Percentiles rank a stretch among this genome's conserved stretches.
These are phyloP conservation scores for Melipona bicolor DNA, from an alignment of 2,888 invertebrate genomes.

Conservation along the genomic window DNA sequence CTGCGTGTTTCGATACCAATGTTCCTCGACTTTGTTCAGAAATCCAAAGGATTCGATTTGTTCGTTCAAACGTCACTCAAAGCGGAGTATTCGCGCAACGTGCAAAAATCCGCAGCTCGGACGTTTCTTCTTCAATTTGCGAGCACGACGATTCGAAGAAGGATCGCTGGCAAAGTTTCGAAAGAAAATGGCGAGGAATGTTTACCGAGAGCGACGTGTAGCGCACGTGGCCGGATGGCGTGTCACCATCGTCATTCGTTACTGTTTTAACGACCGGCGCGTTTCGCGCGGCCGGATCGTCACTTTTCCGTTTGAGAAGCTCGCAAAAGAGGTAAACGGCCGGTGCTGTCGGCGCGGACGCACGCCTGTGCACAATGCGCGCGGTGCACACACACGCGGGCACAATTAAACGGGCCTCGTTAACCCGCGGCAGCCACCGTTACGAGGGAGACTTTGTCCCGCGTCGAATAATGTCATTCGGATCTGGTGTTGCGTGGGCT, in stretches of 20 bases:
- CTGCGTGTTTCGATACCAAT: no score
- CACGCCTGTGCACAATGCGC: not conserved
- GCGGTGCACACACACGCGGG: not conserved
- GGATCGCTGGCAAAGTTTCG: constrained; percentile 8
- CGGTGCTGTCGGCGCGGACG: constrained; percentile 8
- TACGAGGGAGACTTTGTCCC: constrained; percentile 34
- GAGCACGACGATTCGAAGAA: no score
- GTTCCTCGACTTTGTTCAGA: no score
- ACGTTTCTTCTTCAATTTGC: no score
- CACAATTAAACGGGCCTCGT: constrained; percentile 55
- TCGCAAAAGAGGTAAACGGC: constrained; percentile 46
- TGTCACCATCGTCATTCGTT: constrained; percentile 52
- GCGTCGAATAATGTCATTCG: constrained; percentile 52
- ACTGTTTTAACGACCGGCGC: constrained; percentile 53
- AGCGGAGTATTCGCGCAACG: no score
- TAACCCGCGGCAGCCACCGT: constrained; percentile 26
- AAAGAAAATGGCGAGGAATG: no score
- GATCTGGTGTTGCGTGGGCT: constrained; percentile 30
- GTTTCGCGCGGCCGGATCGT: constrained; percentile 33
- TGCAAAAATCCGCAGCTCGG: no score
- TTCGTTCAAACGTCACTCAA: no score
- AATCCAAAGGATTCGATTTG: no score
- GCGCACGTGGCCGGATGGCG: constrained; percentile 23
- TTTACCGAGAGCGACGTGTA: constrained; percentile 29
- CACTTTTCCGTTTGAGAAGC: constrained; percentile 51